Base-by-base conservation (phyloP, 23 tunicate species). In the Trididemnum miniatum region DNA sequence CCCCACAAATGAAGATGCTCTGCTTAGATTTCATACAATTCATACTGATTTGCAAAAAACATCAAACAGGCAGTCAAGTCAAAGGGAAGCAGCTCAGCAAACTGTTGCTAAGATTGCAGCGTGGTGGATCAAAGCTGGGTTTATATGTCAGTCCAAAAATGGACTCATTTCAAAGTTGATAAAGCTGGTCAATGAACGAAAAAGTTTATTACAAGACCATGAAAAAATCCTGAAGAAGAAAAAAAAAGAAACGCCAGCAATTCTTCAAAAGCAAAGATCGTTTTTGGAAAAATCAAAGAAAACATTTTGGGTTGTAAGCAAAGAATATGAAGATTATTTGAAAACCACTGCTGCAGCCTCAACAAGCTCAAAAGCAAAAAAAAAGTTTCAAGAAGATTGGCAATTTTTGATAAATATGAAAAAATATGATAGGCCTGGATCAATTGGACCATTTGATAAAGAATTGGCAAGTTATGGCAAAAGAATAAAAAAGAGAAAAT, bases 61-160 rank as follows among this genome's bases (percentile, higher is more conserved):
- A 4, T 15, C 69, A 20, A 62, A 23, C 4, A 20, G 28, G 23
- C 69, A 62, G 23, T 62, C 69, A 62, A 62, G 28, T 23, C 69
- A 62, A 62, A 62, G 69, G 28, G 69, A 62, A 4, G 69, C 69
- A 15, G 69, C 69, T 23, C 20, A 20, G 28, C 27, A 62, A 62
- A 62, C 69, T 62, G 27, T 62, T 18, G 28, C 25, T 15, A 27
- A 62, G 23, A 20, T 62, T 23, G 7, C 23, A 4, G 24, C 27
- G 4, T 62, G 69, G 69, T 62, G 69, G 69, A 4, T 62, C 7
- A 62, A 62, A 62, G 69, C 69, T 62, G 69, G 27, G 24, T 62
- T 15, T 23, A 20, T 62, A 15, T 62, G 69, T 27, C 69, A 62
- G 27, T 62, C 27, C 23, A 23, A 20, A 62, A 62, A 62, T 23